Conservation (phyloP, 2,888 invertebrate species). For the Tipula confusa region DNA sequence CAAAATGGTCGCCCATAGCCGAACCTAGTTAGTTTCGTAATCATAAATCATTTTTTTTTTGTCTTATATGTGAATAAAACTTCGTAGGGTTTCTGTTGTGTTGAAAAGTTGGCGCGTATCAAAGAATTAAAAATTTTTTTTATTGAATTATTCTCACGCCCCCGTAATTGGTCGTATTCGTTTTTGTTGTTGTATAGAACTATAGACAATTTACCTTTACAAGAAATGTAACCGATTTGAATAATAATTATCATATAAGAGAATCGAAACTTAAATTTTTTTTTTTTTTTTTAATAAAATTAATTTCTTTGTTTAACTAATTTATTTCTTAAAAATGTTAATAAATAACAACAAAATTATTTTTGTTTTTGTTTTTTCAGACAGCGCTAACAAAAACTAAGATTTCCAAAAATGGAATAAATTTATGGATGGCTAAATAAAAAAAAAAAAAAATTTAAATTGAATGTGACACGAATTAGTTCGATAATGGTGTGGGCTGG, state of each 20-base stretch:
- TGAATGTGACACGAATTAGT: neutral
- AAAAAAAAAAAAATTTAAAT: neutral
- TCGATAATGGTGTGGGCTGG: neutral
- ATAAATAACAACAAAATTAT: neutral
- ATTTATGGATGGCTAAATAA: neutral
- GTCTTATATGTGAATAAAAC: neutral
- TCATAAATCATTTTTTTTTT: neutral
- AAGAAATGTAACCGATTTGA: neutral
- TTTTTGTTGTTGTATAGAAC: neutral
- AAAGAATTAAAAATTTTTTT: neutral
- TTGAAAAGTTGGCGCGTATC: neutral
- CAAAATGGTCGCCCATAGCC: no score
- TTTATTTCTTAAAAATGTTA: neutral
- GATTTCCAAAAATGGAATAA: neutral
- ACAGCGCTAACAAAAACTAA: neutral
- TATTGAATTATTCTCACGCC: constrained; percentile 1
- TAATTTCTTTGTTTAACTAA: neutral
- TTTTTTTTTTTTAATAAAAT: neutral
- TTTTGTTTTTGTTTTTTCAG: no score
- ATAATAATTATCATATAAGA: neutral
- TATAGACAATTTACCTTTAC: no score
- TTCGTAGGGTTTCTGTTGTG: neutral
- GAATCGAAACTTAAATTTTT: neutral
- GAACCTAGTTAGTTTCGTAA: no score
- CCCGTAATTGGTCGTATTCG: constrained; percentile 21